These are phyloP conservation scores for Serinus canaria DNA, from an alignment of 2,113 vertebrate genomes.

Conservation along the genomic window DNA sequence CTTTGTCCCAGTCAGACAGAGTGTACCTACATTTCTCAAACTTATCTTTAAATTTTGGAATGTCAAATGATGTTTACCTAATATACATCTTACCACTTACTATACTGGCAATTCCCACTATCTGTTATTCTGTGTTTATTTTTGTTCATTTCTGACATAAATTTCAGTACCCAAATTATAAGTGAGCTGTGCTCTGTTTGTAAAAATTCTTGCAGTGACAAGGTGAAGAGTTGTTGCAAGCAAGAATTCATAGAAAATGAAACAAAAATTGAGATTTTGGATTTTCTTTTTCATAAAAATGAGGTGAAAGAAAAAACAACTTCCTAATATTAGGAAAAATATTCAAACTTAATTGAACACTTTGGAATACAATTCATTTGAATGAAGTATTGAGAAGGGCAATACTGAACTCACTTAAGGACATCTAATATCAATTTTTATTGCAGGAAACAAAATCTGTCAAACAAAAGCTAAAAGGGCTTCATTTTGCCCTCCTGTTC, in stretches of 20 bases:
- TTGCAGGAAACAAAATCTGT: not conserved
- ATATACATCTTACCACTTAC: not conserved
- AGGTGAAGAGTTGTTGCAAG: not conserved
- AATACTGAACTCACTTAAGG: not conserved
- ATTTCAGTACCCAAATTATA: not conserved
- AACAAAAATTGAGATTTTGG: not conserved
- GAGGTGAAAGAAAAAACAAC: not conserved
- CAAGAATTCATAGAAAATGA: not conserved
- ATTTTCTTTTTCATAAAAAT: not conserved
- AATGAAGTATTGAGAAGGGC: not conserved
- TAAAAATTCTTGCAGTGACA: not conserved
- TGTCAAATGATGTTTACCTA: not conserved
- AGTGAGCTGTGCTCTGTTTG: not conserved
- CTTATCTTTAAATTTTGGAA: not conserved
- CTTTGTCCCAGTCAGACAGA: not conserved
- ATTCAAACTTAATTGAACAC: not conserved
- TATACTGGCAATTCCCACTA: not conserved
- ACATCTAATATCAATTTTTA: not conserved
- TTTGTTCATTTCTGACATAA: not conserved
- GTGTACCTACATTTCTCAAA: not conserved
- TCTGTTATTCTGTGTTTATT: not conserved
- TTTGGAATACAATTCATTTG: not conserved
- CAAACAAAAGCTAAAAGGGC: not conserved
- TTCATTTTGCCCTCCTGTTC: not conserved
- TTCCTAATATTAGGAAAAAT: not conserved